Percentiles rank a stretch among this genome's conserved stretches.
Evolutionary conservation across 2,113 vertebrate genomes (phyloP).

Genomic region (Nematolebias whitei): DNA sequence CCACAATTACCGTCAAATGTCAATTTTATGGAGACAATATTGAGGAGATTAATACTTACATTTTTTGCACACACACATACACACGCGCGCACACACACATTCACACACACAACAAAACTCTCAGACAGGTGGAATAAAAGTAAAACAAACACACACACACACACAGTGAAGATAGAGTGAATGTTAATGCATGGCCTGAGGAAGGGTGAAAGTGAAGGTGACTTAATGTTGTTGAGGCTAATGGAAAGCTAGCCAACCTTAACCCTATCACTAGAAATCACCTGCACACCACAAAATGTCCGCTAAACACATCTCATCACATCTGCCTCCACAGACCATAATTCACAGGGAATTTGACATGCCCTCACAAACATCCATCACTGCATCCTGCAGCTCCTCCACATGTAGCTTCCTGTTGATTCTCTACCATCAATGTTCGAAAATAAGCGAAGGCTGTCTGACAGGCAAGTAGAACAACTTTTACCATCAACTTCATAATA

Average conservation of each 20-base stretch:
- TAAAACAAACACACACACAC: conserved; percentile 35
- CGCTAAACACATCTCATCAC: conserved; percentile 35
- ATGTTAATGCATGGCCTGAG: conserved; percentile 71
- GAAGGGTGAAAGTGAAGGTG: conserved; percentile 74
- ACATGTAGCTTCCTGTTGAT: conserved; percentile 24
- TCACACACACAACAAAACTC: conserved; percentile 14
- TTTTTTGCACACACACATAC: conserved; percentile 9
- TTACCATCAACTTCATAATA: too few species aligned
- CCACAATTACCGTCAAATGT: conserved; percentile 93
- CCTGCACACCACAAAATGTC: conserved; percentile 51
- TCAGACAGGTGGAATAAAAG: conserved; percentile 24
- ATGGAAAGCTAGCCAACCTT: conserved; percentile 69
- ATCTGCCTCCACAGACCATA: conserved; percentile 15
- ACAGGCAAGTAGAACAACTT: too few species aligned
- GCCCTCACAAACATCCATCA: background rate
- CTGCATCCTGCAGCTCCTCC: conserved; percentile 15
- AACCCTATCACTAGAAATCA: conserved; percentile 66
- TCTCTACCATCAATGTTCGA: too few species aligned
- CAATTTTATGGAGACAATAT: conserved; percentile 90
- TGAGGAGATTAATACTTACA: conserved; percentile 83
- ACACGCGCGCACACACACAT: conserved; percentile 15
- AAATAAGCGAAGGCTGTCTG: too few species aligned
- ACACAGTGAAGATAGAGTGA: conserved; percentile 33
- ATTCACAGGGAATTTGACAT: conserved; percentile 29
- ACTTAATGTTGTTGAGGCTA: conserved; percentile 69